Percentiles rank a stretch among this genome's conserved stretches.
phyloP scores from a whole-genome alignment of 2,888 invertebrate species.

The Callosobruchus maculatus region DNA sequence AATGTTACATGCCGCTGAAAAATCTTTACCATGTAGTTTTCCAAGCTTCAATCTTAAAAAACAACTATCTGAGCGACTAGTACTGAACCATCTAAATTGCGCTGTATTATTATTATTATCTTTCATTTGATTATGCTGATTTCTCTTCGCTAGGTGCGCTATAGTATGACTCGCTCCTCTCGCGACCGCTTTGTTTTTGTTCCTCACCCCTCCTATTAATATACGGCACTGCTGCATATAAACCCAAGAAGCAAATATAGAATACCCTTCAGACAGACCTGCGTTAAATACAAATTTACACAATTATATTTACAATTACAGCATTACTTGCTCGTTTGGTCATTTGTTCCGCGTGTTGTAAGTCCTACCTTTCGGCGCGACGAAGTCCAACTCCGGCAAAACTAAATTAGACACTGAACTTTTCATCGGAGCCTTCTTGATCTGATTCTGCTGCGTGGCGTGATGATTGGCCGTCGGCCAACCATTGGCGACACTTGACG shows the following conservation, averaged over 20 bases:
- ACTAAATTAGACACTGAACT: slow-evolving; percentile 47
- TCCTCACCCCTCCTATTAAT: neutral
- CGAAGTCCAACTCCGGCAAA: slow-evolving; percentile 56
- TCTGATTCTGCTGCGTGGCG: slow-evolving; percentile 1
- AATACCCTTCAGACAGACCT: neutral
- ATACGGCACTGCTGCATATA: neutral
- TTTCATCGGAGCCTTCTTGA: slow-evolving; percentile 17
- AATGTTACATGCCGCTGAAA: too few relatives aligned
- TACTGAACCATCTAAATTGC: too few relatives aligned
- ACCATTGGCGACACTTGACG: slow-evolving; percentile 19
- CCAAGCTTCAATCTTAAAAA: too few relatives aligned
- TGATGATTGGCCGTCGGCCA: slow-evolving; percentile 2
- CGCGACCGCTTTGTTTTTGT: too few relatives aligned
- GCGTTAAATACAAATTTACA: neutral
- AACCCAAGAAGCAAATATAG: neutral
- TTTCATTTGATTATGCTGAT: too few relatives aligned
- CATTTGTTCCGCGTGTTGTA: slow-evolving; percentile 41
- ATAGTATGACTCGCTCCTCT: too few relatives aligned
- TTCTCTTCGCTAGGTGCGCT: too few relatives aligned
- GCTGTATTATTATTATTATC: too few relatives aligned
- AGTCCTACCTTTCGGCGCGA: slow-evolving; percentile 48
- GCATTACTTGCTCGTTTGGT: slow-evolving; percentile 48
- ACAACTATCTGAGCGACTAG: too few relatives aligned
- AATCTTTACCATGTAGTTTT: too few relatives aligned
- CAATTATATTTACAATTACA: slow-evolving; percentile 27